Base-by-base conservation (phyloP, 2,888 invertebrate genomes). In the Smittia aterrima region DNA sequence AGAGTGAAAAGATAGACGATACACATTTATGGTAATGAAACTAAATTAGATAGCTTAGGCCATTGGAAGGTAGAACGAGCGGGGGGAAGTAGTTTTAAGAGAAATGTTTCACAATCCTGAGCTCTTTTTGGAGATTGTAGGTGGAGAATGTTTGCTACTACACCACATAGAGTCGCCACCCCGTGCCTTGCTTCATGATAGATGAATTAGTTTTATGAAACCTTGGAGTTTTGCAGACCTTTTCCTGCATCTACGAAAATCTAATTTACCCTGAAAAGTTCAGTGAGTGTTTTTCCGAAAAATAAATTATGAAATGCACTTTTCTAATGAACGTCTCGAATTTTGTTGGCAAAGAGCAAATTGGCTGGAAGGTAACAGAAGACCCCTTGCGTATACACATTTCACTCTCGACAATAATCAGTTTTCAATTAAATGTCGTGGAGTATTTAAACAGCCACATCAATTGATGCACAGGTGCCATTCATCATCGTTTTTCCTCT, bases 21-120 rank as follows among this genome's bases (percentile, higher is more conserved):
- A 47, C 47, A 47, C 47, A 47, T 47, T 47, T 47, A 47, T 47
- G 47, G 47, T 47, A 47, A 47, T 47, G 47, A 47, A 47, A 47
- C 47, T 47, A 47, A 47, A 47, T 47, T 47, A 47, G 47, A 47
- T 47, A 47, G 47, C 47, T 47, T 47, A 47, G 47, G 47, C 47
- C 47, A 47, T 47, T 47, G 47, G 47, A 47, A 32, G 47, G 1
- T 6, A 11, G 47, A 47, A 11, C 38, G n/a, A n/a, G n/a, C n/a
- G n/a, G n/a, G n/a, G n/a, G 38, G 6, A 38, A 38, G 38, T 38
- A 38, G 38, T 38, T 38, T 38, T 38, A n/a, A 2, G 47, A 47
- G 16, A 47, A 2, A 47, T n/a, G 11, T 47, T 47, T 11, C 11
- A 16, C 32, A 3, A 32, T 32, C 32, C 32, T 9, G 32, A 32